A percentile compares a stretch with the other conserved stretches of the same genome.
phyloP scores from a whole-genome alignment of 1,140 invertebrate genomes.

The Bombus fervidus region DNA sequence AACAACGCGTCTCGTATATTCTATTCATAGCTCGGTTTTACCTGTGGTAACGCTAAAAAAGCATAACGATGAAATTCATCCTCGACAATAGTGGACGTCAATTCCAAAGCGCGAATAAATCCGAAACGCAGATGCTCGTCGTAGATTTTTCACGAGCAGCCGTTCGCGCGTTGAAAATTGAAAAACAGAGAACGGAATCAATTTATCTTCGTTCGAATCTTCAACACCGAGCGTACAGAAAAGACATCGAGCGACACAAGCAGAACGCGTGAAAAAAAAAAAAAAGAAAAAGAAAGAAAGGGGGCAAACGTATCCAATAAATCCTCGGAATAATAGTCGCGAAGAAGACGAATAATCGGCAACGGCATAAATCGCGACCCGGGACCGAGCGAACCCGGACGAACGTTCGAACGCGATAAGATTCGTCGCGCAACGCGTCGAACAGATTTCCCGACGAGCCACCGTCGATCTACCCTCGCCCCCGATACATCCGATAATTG shows the following conservation, averaged over 20 bases:
- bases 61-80: not conserved
- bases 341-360: conserved; percentile 27
- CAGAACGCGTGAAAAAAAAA: no score
- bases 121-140: not conserved
- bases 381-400: not conserved
- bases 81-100: not conserved
- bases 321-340: not conserved
- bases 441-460: not conserved
- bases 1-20: not conserved
- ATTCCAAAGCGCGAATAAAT: not conserved
- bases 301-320: not conserved
- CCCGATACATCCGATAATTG: conserved; percentile 6
- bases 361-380: not conserved
- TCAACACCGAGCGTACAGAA: not conserved
- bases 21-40: not conserved
- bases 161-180: not conserved
- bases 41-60: not conserved
- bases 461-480: not conserved
- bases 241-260: not conserved
- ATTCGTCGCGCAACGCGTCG: not conserved
- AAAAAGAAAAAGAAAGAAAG: not conserved
- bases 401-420: conserved; percentile 23
- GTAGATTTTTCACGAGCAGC: not conserved
- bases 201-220: conserved; percentile 28
- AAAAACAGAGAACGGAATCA: conserved; percentile 3